Conservation (phyloP, 2,797 vertebrate genomes). For the Diceros bicornis region DNA sequence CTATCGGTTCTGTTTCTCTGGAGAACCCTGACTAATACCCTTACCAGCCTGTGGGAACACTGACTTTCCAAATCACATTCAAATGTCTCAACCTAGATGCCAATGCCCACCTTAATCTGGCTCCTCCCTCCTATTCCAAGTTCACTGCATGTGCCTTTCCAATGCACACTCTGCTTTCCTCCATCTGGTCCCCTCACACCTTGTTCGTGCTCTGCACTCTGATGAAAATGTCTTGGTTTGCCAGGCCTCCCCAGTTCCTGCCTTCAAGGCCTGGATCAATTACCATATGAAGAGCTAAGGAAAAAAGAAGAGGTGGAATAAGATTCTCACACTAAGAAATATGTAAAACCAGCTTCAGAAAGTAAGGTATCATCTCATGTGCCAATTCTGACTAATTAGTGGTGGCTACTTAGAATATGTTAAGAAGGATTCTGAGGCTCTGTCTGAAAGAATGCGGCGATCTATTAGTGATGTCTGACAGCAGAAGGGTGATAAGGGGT, state of each 20-base stretch:
- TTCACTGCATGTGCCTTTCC: slow-evolving; percentile 16
- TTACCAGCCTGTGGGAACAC: background rate
- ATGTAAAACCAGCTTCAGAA: background rate
- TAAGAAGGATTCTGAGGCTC: background rate
- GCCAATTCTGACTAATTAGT: background rate
- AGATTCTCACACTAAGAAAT: background rate
- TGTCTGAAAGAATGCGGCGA: background rate
- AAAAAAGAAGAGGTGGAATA: background rate
- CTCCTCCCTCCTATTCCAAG: background rate
- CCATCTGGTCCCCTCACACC: background rate
- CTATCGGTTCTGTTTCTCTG: background rate
- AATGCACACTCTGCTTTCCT: background rate
- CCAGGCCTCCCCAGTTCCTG: background rate
- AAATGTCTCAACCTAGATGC: background rate
- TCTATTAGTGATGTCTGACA: background rate
- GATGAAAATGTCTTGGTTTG: background rate
- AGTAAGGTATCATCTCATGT: background rate
- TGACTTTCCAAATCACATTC: background rate
- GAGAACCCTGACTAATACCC: background rate
- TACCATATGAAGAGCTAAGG: background rate
- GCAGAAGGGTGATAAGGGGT: background rate
- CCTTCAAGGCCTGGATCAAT: background rate
- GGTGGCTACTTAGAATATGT: background rate
- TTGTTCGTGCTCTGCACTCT: background rate
- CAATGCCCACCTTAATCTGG: background rate